phyloP scores from a whole-genome alignment of 2,113 vertebrate species.

The Euleptes europaea region DNA sequence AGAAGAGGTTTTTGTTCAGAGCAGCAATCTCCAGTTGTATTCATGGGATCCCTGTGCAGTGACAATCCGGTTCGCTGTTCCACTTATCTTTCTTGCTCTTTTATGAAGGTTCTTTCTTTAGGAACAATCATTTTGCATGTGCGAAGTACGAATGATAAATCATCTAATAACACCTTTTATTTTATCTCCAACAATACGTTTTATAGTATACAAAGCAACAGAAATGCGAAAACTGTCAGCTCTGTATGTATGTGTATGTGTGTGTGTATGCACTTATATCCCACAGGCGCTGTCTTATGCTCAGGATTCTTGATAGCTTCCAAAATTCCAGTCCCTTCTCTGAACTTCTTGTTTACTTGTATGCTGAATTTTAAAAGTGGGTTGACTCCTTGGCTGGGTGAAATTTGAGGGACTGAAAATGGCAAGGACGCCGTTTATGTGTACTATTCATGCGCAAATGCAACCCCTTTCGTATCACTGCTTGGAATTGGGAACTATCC shows the following conservation, averaged over 20 bases:
- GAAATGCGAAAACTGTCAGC: slow-evolving; percentile 3
- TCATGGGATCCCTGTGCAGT: background rate
- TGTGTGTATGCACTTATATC: background rate
- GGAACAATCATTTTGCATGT: background rate
- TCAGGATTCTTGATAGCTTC: too few species aligned
- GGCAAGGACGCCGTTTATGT: background rate
- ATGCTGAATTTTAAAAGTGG: background rate
- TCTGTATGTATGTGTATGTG: too few species aligned
- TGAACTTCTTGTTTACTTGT: too few species aligned
- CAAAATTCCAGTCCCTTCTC: too few species aligned
- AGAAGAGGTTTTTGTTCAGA: slow-evolving; percentile 26
- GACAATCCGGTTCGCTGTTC: background rate
- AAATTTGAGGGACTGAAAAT: background rate
- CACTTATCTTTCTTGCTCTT: background rate
- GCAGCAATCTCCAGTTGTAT: background rate
- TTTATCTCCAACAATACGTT: slow-evolving; percentile 14
- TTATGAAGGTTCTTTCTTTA: background rate
- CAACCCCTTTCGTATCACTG: background rate
- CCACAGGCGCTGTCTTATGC: background rate
- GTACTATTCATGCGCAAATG: background rate
- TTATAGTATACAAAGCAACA: background rate
- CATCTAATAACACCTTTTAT: background rate
- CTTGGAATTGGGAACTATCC: background rate
- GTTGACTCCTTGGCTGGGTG: background rate
- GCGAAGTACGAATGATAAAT: background rate